A percentile compares a stretch with the other conserved stretches of the same genome.
phyloP scores from a whole-genome alignment of 2,888 invertebrate species.

The Rhopalosiphum nymphaeae region DNA sequence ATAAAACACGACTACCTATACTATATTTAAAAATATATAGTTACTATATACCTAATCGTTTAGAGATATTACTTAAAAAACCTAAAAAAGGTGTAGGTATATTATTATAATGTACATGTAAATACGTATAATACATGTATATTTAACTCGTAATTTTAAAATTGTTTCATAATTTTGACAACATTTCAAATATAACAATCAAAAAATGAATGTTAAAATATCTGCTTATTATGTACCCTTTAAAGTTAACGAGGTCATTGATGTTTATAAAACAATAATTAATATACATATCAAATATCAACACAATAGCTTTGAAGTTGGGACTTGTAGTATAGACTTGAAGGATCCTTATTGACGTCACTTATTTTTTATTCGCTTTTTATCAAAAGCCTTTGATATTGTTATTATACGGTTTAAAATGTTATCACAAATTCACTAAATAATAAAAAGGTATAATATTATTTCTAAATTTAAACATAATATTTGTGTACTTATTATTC shows the following conservation, averaged over 20 bases:
- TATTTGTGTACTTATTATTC: background rate
- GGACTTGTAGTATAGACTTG: background rate
- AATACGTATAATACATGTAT: background rate
- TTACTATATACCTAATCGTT: background rate
- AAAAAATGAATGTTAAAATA: background rate
- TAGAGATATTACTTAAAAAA: background rate
- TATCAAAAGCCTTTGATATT: background rate
- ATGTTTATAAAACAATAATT: background rate
- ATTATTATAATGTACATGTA: background rate
- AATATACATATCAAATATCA: background rate
- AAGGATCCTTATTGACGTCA: constrained; percentile 19
- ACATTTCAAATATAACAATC: background rate
- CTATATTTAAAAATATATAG: background rate
- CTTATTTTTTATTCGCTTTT: background rate
- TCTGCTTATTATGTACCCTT: background rate
- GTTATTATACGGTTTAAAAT: background rate
- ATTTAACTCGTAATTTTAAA: background rate
- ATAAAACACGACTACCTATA: background rate
- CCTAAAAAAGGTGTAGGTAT: background rate
- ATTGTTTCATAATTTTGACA: background rate
- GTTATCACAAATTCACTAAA: background rate
- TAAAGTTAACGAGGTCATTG: background rate
- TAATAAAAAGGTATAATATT: background rate
- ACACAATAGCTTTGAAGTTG: constrained; percentile 8
- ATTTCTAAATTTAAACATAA: background rate